Evolutionary conservation across 2,888 invertebrate species (phyloP), one percentile per base, ranked within the genome.

Genomic region (Steinernema carpocapsae): DNA sequence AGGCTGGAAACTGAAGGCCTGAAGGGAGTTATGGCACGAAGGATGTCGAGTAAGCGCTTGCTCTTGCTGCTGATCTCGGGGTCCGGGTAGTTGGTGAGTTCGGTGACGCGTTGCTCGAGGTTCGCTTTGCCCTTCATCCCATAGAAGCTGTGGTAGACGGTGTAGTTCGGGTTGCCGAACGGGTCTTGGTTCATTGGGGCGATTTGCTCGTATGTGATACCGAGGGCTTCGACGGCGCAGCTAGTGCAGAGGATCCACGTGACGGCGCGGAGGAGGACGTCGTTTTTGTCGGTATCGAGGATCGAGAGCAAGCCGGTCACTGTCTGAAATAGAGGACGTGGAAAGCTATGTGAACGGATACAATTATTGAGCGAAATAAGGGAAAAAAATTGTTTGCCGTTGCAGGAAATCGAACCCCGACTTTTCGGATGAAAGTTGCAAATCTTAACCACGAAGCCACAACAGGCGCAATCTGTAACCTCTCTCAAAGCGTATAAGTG

Each of bases 211-310:
- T 83, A 84, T 4, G 82, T 81, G 26, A 85, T 76, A 70, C 78
- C 74, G 3, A 85, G 76, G 0, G 84, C 84, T 26, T 85, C 84
- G 12, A 85, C 85, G 1, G 85, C 85, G 2, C 83, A 82, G 2
- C 82, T 80, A 43, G 80, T 83, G 64, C 85, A 85, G 7, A 85
- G 76, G 51, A 85, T 80, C 84, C 84, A 85, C 0, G 85, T 85
- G 19, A 85, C 76, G 3, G 83, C 83, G 26, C 85, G 76, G 0
- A 85, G 74, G 6, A 85, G 74, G 24, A 85, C 84, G 72, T 85
- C 85, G 29, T 80, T 78, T 72, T 83, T 76, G 72, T 85, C 84
- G 10, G 84, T 80, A 64, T 85, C 85, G 46, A 85, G 75, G 22
- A 85, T 81, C 24, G 85, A 75, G 0, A 85, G 72, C 3, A 85